Evolutionary conservation across 2,797 vertebrate genomes (phyloP).

Genomic region (Distichodus sexfasciatus): DNA sequence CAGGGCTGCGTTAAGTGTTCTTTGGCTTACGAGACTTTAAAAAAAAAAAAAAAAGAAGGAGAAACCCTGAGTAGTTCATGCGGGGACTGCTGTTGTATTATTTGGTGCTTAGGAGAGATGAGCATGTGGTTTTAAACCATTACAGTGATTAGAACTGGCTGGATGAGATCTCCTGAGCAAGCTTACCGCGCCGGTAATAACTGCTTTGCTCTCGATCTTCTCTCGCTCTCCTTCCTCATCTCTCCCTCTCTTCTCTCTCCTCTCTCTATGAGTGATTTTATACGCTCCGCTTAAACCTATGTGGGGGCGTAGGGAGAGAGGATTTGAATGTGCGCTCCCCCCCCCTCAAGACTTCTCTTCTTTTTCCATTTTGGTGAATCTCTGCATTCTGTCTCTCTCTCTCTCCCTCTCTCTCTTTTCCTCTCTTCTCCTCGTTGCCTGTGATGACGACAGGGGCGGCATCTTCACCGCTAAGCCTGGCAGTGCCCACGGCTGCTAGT

Average conservation of each 20-base stretch:
- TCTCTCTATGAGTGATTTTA: conserved; percentile 81
- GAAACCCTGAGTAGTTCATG: conserved; percentile 32
- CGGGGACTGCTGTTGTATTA: conserved; percentile 39
- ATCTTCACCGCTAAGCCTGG: conserved; percentile 77
- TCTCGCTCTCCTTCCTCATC: conserved; percentile 63
- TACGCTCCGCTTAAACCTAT: conserved; percentile 80
- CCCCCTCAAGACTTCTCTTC: conserved; percentile 62
- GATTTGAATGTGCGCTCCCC: conserved; percentile 80
- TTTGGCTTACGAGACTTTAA: conserved; percentile 25
- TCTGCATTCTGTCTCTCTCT: conserved; percentile 74
- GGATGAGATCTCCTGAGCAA: conserved; percentile 78
- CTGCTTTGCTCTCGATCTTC: conserved; percentile 62
- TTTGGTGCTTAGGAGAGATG: conserved; percentile 46
- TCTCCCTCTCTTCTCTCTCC: conserved; percentile 55
- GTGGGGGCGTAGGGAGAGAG: conserved; percentile 80
- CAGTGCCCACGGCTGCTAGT: conserved; percentile 82
- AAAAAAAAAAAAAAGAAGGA: too few species aligned
- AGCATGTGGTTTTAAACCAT: conserved; percentile 70
- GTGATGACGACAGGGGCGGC: conserved; percentile 74
- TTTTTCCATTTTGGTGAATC: conserved; percentile 70
- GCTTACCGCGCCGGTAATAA: conserved; percentile 77
- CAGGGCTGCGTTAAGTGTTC: conserved; percentile 23
- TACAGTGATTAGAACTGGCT: conserved; percentile 77
- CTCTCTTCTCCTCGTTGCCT: conserved; percentile 61
- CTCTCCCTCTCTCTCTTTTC: too few species aligned